Conservation (phyloP, 2,113 vertebrate genomes). For the Pogonocichla stellata region DNA sequence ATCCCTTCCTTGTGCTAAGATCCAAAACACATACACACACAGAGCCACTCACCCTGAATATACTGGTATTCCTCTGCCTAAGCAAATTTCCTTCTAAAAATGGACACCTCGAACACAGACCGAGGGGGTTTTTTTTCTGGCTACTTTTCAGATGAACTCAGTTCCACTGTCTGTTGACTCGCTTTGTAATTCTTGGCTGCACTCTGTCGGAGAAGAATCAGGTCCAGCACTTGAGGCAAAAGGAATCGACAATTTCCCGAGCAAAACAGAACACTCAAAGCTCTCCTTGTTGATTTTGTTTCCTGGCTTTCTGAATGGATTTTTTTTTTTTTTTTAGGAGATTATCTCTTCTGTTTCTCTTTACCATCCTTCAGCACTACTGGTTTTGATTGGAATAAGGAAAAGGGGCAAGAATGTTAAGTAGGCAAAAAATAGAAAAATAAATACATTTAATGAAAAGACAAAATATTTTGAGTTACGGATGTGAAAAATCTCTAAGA, state of each 20-base stretch:
- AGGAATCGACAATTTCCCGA: background rate
- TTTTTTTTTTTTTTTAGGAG: background rate
- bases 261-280: slow-evolving; percentile 22
- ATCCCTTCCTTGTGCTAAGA: slow-evolving; percentile 51
- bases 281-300: slow-evolving; percentile 17
- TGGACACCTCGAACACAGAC: background rate
- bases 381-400: background rate
- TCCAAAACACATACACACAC: slow-evolving; percentile 39
- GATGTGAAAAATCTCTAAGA: background rate
- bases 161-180: slow-evolving; percentile 51
- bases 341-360: background rate
- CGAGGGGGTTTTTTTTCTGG: background rate
- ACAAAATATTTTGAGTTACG: background rate
- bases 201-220: slow-evolving; percentile 47
- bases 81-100: slow-evolving; percentile 57
- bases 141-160: slow-evolving; percentile 38
- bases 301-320: background rate
- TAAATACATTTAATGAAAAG: background rate
- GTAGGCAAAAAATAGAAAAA: background rate
- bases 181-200: slow-evolving; percentile 56
- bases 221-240: slow-evolving; percentile 15
- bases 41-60: slow-evolving; percentile 39
- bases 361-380: background rate
- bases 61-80: slow-evolving; percentile 28
- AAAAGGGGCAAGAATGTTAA: background rate